phyloP scores from a whole-genome alignment of 2,888 invertebrate genomes.

The Monoplex corrugatus region DNA sequence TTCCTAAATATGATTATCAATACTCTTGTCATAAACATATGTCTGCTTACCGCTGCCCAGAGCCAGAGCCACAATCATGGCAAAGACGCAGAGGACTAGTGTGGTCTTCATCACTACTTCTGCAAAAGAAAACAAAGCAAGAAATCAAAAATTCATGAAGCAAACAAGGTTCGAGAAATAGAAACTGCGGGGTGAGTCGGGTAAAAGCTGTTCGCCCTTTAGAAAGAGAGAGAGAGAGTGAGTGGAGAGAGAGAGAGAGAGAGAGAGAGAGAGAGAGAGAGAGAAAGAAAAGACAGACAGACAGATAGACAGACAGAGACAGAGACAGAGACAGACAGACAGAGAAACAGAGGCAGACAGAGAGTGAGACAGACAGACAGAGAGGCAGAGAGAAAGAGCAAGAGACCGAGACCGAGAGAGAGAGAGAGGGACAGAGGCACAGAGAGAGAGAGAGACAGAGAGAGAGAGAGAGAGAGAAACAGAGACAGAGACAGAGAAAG shows the following conservation, averaged over 20 bases:
- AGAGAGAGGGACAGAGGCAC: neutral
- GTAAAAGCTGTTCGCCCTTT: too few species aligned
- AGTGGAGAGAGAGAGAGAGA: neutral
- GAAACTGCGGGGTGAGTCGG: too few species aligned
- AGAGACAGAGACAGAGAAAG: too few species aligned
- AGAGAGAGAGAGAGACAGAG: neutral
- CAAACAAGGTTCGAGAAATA: neutral
- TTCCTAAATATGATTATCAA: too few species aligned
- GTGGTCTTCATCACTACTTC: conserved; percentile 50
- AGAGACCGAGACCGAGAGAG: neutral
- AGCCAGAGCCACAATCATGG: conserved; percentile 42
- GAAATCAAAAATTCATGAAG: neutral
- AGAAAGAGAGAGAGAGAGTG: neutral
- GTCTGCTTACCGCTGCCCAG: conserved; percentile 50
- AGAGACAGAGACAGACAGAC: neutral
- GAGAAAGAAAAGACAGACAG: neutral
- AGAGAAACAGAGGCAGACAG: neutral
- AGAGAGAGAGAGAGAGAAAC: too few species aligned
- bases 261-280: neutral
- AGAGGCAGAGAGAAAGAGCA: neutral
- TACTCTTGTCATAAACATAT: too few species aligned
- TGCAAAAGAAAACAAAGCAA: conserved; percentile 32
- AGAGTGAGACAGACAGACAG: neutral
- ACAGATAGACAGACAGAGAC: neutral
- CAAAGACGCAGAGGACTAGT: conserved; percentile 50